Evolutionary conservation across 2,797 vertebrate genomes (phyloP), one percentile per base, ranked within the genome.

Genomic region (Apogon hyalosoma): DNA sequence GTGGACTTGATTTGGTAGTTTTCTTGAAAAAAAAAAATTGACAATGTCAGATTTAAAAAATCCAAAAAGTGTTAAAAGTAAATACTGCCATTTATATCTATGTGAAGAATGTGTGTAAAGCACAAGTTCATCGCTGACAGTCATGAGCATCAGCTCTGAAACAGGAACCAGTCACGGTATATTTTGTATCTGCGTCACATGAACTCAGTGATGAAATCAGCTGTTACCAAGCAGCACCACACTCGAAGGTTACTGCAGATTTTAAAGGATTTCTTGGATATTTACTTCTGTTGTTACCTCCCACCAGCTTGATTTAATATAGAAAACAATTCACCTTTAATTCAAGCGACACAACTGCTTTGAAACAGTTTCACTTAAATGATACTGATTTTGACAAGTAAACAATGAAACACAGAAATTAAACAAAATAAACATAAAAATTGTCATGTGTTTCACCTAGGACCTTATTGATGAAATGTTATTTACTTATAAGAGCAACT

Each of bases 161-260:
- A 50, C 16, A 54, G 42, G 73, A 78, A 82, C 18, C 1, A 8
- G 3, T 7, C 1, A 15, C 0, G 28, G 28, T 51, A 10, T 33
- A 12, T 15, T 8, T 6, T 2, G 6, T 1, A n/a, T 6, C 0
- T 15, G n/a, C 0, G n/a, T 21, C 47, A 61, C 33, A 14, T 2
- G 6, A 12, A 12, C 11, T 53, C 2, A 43, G 11, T 1, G 12
- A 53, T 69, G 42, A 60, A 28, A 46, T 84, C 83, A 73, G 6
- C 41, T 77, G 77, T 79, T 84, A 52, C 15, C 41, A 75, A 14
- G 63, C 48, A 86, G 73, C 3, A 6, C 6, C 11, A 14, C 0
- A 13, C 33, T 8, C 7, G 1, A 36, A 36, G 33, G 33, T 36
- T 36, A 10, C 9, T 2, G 11, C 10, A 16, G 58, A 63, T 42